Evolutionary conservation across 2,113 vertebrate genomes (phyloP).

Genomic region (Ranitomeya imitator): DNA sequence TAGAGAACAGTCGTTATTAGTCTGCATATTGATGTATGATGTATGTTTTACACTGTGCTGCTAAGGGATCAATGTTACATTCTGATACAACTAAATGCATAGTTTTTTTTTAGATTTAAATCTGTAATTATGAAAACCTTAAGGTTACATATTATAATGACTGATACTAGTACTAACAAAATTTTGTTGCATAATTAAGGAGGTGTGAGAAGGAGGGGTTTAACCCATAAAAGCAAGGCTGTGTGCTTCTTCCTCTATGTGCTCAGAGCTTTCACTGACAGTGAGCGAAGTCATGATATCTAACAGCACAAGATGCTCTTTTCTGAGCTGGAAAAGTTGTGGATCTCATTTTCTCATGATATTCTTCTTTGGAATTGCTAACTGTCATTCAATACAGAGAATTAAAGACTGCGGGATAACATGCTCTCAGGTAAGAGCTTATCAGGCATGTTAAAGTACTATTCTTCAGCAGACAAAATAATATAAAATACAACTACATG

Average conservation of each 20-base stretch:
- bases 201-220: not conserved
- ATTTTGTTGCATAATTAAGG: not conserved
- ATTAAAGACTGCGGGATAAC: conserved; percentile 71
- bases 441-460: not conserved
- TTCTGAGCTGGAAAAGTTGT: not conserved
- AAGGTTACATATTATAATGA: too few relatives aligned
- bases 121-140: too few relatives aligned
- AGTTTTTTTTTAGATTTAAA: too few relatives aligned
- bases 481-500: too few relatives aligned
- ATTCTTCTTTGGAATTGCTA: conserved; percentile 61
- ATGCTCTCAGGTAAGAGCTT: conserved; percentile 69
- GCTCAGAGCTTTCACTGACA: conserved; percentile 2
- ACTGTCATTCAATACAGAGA: conserved; percentile 66
- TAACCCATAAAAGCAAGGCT: not conserved
- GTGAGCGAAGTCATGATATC: conserved; percentile 63
- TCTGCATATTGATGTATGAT: too few relatives aligned
- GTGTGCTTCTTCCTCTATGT: not conserved
- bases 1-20: too few relatives aligned
- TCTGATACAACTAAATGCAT: too few relatives aligned
- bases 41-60: too few relatives aligned
- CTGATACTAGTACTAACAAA: too few relatives aligned
- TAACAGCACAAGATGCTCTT: conserved; percentile 8
- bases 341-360: conserved; percentile 61
- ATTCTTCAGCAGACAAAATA: not conserved
- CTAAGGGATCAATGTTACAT: too few relatives aligned